phyloP scores from a whole-genome alignment of 2,888 invertebrate genomes.

The Beris chalybata region DNA sequence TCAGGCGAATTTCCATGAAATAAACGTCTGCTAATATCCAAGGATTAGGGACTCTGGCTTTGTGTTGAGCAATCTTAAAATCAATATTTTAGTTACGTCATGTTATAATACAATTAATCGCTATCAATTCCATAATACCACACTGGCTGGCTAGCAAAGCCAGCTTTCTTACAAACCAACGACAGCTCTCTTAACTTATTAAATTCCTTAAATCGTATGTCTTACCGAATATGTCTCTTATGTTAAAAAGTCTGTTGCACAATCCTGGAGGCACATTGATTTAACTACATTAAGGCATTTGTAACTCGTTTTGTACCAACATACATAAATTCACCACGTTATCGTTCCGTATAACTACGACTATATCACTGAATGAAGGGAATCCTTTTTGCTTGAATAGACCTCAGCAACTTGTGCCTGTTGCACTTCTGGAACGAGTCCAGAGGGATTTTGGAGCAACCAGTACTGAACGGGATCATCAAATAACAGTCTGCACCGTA shows the following conservation, averaged over 20 bases:
- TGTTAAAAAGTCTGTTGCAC: slow-evolving; percentile 31
- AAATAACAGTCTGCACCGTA: slow-evolving; percentile 38
- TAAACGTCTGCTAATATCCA: too few relatives aligned
- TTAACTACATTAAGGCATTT: slow-evolving; percentile 56
- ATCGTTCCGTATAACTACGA: slow-evolving; percentile 22
- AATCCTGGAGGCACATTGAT: slow-evolving; percentile 46
- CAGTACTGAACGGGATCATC: slow-evolving; percentile 29
- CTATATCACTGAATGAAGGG: slow-evolving; percentile 31
- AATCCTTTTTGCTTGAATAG: slow-evolving; percentile 52
- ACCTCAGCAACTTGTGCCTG: slow-evolving; percentile 44
- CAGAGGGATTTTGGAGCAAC: slow-evolving; percentile 32
- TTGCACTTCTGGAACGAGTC: slow-evolving; percentile 37
- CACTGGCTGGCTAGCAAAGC: too few relatives aligned
- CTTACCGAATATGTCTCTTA: slow-evolving; percentile 26
- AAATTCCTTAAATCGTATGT: slow-evolving; percentile 22
- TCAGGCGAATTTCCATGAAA: too few relatives aligned
- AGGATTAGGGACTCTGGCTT: too few relatives aligned
- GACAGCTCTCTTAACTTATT: slow-evolving; percentile 9
- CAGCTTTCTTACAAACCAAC: too few relatives aligned
- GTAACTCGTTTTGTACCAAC: slow-evolving; percentile 46
- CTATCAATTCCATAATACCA: too few relatives aligned
- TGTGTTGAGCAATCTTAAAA: too few relatives aligned
- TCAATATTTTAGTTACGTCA: too few relatives aligned
- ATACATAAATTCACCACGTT: slow-evolving; percentile 35
- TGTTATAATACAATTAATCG: too few relatives aligned